Evolutionary conservation across 2,113 vertebrate species (phyloP).

Genomic region (Hemicordylus capensis): DNA sequence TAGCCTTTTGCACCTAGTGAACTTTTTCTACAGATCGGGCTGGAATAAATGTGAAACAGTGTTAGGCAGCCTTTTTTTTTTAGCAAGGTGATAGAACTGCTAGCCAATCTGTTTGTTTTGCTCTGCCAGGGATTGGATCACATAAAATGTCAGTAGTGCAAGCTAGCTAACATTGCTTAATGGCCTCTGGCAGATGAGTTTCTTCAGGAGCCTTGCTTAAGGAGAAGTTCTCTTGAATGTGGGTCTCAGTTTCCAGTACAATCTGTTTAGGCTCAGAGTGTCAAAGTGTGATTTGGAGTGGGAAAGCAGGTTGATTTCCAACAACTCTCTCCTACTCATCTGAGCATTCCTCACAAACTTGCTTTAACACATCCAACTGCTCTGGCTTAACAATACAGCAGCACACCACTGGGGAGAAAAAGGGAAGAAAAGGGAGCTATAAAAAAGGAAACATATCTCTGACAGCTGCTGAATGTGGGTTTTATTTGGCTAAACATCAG

Average conservation of each 20-base stretch:
- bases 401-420: constrained; percentile 41
- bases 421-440: constrained; percentile 34
- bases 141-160: neutral
- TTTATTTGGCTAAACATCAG: constrained; percentile 43
- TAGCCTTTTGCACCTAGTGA: neutral
- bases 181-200: neutral
- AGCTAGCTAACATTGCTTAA: neutral
- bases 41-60: neutral
- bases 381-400: neutral
- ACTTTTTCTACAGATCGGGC: neutral
- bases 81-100: neutral
- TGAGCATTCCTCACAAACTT: constrained; percentile 7
- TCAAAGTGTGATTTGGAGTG: neutral
- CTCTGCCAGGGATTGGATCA: neutral
- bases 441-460: neutral
- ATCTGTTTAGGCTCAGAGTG: neutral
- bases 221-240: neutral
- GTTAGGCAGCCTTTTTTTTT: neutral
- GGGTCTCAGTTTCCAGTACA: neutral
- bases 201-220: neutral
- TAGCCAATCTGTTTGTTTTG: neutral
- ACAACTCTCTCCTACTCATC: neutral
- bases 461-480: constrained; percentile 30
- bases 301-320: neutral
- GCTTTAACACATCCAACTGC: neutral